Conservation (phyloP, 2,113 vertebrate species). For the Cyanocitta stelleri region DNA sequence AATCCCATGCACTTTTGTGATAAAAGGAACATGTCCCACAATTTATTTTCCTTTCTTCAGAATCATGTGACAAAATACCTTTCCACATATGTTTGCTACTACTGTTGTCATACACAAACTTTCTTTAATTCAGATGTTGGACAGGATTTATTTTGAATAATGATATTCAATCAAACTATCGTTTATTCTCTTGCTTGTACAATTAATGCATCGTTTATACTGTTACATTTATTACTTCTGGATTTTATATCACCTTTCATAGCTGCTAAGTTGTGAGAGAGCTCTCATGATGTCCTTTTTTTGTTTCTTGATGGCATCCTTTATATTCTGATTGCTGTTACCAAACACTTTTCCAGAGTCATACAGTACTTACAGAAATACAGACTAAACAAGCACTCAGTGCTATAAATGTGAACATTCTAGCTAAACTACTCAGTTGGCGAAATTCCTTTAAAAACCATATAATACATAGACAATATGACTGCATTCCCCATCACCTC, state of each 20-base stretch:
- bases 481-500: background rate
- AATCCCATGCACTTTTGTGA: background rate
- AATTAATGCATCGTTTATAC: background rate
- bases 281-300: background rate
- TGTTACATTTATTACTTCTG: background rate
- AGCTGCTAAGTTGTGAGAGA: background rate
- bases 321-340: background rate
- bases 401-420: background rate
- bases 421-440: background rate
- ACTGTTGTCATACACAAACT: background rate
- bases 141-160: background rate
- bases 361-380: background rate
- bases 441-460: background rate
- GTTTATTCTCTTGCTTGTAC: background rate
- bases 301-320: background rate
- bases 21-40: background rate
- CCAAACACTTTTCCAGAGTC: background rate
- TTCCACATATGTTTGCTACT: background rate
- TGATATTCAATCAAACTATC: background rate
- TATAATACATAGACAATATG: background rate
- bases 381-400: background rate
- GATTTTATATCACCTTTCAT: background rate
- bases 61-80: background rate
- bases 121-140: background rate
- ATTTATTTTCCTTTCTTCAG: background rate